These are phyloP conservation scores for Alosa alosa DNA, from an alignment of 2,113 vertebrate genomes.

Conservation along the genomic window DNA sequence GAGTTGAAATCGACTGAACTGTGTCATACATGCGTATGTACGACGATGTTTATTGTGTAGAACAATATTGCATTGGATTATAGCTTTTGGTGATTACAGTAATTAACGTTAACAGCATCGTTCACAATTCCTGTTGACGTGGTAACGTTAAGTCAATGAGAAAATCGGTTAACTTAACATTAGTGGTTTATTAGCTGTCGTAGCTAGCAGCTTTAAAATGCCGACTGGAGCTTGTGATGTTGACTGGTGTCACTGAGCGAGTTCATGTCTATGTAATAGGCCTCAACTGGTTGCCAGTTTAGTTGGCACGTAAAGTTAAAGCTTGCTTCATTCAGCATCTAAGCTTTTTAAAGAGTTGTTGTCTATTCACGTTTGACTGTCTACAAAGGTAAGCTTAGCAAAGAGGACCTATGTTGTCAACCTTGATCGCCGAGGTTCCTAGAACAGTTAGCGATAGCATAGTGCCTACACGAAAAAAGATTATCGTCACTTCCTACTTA, in stretches of 20 bases:
- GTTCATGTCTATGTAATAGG: background rate
- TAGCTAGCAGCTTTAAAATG: background rate
- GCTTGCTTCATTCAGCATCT: background rate
- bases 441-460: background rate
- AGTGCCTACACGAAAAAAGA: background rate
- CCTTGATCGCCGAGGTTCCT: background rate
- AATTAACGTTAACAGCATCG: background rate
- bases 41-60: background rate
- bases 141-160: background rate
- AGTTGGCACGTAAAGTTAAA: background rate
- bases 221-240: background rate
- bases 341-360: background rate
- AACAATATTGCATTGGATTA: background rate
- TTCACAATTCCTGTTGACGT: background rate
- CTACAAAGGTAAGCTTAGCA: background rate
- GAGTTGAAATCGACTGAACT: background rate
- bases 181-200: background rate
- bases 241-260: background rate
- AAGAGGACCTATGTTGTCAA: background rate
- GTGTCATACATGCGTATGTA: background rate
- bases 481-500: slow-evolving; percentile 11
- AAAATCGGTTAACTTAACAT: background rate
- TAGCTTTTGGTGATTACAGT: background rate
- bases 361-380: background rate
- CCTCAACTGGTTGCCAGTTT: background rate